Conservation (phyloP, 2,888 invertebrate genomes). For the Thyatira batis region DNA sequence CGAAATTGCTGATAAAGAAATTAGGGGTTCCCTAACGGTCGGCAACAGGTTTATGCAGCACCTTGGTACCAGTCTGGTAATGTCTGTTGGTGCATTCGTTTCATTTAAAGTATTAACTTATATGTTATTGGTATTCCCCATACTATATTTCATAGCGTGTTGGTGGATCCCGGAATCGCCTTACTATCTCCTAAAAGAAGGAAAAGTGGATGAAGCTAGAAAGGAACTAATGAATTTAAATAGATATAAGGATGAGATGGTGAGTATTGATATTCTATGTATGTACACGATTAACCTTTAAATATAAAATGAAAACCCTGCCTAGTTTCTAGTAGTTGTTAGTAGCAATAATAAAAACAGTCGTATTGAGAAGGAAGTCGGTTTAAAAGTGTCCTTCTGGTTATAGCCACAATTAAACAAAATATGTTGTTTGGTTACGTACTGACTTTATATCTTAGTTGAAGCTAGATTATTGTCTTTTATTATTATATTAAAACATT, state of each 20-base stretch:
- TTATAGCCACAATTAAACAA: too few relatives aligned
- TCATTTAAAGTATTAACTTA: conserved; percentile 63
- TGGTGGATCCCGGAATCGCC: conserved; percentile 84
- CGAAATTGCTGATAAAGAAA: conserved; percentile 71
- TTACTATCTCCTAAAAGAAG: conserved; percentile 79
- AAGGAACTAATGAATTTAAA: conserved; percentile 61
- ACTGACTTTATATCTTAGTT: too few relatives aligned
- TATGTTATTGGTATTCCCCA: conserved; percentile 64
- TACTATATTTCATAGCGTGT: conserved; percentile 70
- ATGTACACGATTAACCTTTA: too few relatives aligned
- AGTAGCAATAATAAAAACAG: too few relatives aligned
- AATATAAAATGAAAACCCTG: too few relatives aligned
- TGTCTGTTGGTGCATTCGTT: conserved; percentile 63
- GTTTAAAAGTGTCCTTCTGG: too few relatives aligned
- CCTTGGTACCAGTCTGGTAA: conserved; percentile 63
- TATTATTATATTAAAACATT: too few relatives aligned
- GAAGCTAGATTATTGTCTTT: too few relatives aligned
- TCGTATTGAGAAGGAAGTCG: too few relatives aligned
- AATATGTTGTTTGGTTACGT: too few relatives aligned
- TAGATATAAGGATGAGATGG: conserved; percentile 53
- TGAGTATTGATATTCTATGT: conserved; percentile 13
- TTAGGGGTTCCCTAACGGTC: conserved; percentile 59
- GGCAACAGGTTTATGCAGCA: conserved; percentile 56
- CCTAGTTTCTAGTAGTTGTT: too few relatives aligned
- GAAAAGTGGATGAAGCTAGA: conserved; percentile 67